Conservation (phyloP, 2,888 invertebrate species). For the Xestia sexstrigata region DNA sequence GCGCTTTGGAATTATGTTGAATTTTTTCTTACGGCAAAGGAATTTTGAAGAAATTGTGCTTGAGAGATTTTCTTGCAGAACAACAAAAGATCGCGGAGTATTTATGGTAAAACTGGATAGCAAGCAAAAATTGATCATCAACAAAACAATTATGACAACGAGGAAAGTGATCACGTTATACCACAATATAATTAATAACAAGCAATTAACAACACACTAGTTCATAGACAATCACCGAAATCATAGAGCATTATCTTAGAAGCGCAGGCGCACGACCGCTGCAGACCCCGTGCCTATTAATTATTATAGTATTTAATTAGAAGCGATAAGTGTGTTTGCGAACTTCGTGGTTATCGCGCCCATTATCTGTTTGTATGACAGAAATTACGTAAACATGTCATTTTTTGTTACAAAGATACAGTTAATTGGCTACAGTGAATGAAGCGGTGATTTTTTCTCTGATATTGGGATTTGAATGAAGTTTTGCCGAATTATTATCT, state of each 20-base stretch:
- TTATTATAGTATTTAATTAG: slow-evolving; percentile 79
- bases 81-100: neutral
- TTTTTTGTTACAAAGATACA: slow-evolving; percentile 58
- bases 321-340: slow-evolving; percentile 76
- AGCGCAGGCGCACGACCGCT: slow-evolving; percentile 54
- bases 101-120: neutral
- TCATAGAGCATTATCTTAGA: slow-evolving; percentile 40
- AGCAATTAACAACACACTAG: slow-evolving; percentile 29
- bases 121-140: neutral
- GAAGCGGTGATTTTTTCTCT: slow-evolving; percentile 45
- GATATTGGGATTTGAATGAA: slow-evolving; percentile 51
- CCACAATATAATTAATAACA: slow-evolving; percentile 30
- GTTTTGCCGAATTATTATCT: slow-evolving; percentile 49
- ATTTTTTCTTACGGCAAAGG: neutral
- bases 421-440: slow-evolving; percentile 54
- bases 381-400: slow-evolving; percentile 71
- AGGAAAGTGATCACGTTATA: slow-evolving; percentile 25
- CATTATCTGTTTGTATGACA: slow-evolving; percentile 71
- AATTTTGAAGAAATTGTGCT: neutral
- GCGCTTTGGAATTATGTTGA: slow-evolving; percentile 14
- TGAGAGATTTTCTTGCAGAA: neutral
- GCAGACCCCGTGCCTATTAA: slow-evolving; percentile 63
- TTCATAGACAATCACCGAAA: slow-evolving; percentile 49
- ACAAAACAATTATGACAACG: slow-evolving; percentile 2
- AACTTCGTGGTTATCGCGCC: slow-evolving; percentile 70